Base-by-base conservation (phyloP, 1,140 invertebrate species). In the Nilaparvata lugens region DNA sequence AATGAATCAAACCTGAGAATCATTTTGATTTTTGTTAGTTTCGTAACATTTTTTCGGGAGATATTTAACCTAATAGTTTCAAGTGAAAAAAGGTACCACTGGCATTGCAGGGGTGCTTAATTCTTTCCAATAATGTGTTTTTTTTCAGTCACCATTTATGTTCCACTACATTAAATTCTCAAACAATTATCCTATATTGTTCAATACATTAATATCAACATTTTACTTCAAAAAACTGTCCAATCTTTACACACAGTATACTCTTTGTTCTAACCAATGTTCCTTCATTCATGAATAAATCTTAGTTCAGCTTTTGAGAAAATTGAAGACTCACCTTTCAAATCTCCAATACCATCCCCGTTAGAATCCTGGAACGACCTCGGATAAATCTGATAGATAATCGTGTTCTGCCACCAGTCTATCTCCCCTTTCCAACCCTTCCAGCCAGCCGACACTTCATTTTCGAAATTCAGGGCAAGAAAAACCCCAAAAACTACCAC, bases 381-480 rank as follows among this genome's bases (percentile, higher is more conserved):
- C 0, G 86, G 85, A 69, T 91, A 89, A 48, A 92, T 82, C 72
- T 91, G 87, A 70, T 93, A 93, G 24, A 91, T 75, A 6, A 82
- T 70, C 1, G 80, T 81, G 28, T 78, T 79, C 62, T 87, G 76
- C 83, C 86, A 91, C 89, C 90, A 93, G 38, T 61, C 60, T 2
- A 35, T 35, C 31, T 35, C 31, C 2, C 31, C 31, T 11, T 2
- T 35, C 31, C 31, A 35, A 2, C 31, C 31, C 31, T 35, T 35
- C 31, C 31, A 35, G 2, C 31, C 31, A 11, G 31, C 31, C 7
- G 2, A 2, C 7, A 11, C 31, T 2, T 11, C 7, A 35, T 2
- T 35, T 35, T 11, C 31, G 13, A 35, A 35, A 35, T 35, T 35
- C 7, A 35, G 31, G 1, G 13, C 31, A 6, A 35, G 31, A 35